Percentiles rank a stretch among this genome's conserved stretches.
Evolutionary conservation across 2,113 vertebrate species (phyloP).

Genomic region (Fregata magnificens): DNA sequence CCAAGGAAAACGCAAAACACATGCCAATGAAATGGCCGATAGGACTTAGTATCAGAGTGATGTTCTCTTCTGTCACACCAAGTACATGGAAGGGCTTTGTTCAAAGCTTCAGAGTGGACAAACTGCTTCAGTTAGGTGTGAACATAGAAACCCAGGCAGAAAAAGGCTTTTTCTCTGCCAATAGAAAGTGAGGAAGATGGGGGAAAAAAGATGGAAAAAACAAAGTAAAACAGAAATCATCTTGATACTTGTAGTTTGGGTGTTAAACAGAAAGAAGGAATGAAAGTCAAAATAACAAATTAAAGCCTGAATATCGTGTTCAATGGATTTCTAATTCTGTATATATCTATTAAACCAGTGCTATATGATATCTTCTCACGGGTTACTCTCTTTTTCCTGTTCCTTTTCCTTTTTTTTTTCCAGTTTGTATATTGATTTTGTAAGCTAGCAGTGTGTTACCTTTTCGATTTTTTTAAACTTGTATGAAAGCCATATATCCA

Average conservation of each 20-base stretch:
- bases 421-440: conserved; percentile 51
- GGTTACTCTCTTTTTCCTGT: conserved; percentile 3
- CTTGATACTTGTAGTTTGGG: background rate
- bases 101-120: background rate
- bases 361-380: conserved; percentile 24
- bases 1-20: background rate
- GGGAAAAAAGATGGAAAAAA: background rate
- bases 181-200: background rate
- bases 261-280: background rate
- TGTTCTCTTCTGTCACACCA: background rate
- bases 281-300: conserved; percentile 18
- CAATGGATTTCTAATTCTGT: conserved; percentile 42
- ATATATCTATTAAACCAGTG: conserved; percentile 47
- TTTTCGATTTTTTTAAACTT: conserved; percentile 51
- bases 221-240: background rate
- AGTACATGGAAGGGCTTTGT: background rate
- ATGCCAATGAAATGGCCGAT: background rate
- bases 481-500: conserved; percentile 53
- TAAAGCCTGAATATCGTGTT: background rate
- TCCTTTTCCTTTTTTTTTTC: background rate
- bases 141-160: background rate
- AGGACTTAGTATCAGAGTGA: background rate
- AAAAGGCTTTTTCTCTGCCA: background rate
- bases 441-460: conserved; percentile 54
- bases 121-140: background rate